phyloP scores from a whole-genome alignment of 2,888 invertebrate genomes.

The Deilephila elpenor region DNA sequence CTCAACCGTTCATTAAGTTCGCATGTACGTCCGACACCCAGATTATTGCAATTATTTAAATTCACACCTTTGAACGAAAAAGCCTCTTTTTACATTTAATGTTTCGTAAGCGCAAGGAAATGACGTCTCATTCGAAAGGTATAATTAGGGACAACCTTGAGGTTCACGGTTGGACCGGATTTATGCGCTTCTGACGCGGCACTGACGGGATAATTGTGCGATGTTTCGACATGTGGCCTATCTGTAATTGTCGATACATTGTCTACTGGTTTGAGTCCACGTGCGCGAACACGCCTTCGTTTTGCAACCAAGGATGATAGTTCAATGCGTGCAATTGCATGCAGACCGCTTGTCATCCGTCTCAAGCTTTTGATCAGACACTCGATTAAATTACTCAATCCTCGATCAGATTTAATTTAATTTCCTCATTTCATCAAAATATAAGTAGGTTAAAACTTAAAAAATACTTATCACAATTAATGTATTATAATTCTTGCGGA shows the following conservation, averaged over 20 bases:
- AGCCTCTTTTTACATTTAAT: constrained; percentile 80
- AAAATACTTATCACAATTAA: too few relatives aligned
- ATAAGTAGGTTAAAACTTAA: too few relatives aligned
- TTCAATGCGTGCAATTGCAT: background rate
- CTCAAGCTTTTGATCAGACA: background rate
- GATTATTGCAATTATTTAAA: constrained; percentile 85
- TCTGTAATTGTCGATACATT: constrained; percentile 17
- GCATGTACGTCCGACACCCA: constrained; percentile 74
- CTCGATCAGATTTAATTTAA: background rate
- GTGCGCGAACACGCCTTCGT: constrained; percentile 6
- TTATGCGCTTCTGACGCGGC: constrained; percentile 68
- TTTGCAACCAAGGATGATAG: background rate
- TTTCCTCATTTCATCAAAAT: too few relatives aligned
- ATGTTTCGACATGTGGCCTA: constrained; percentile 67
- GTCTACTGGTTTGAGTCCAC: background rate
- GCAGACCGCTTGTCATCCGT: background rate
- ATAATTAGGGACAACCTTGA: constrained; percentile 82
- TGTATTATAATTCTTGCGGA: too few relatives aligned
- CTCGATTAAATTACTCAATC: background rate
- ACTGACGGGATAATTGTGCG: constrained; percentile 72
- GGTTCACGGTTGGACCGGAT: constrained; percentile 69
- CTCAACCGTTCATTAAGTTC: constrained; percentile 77
- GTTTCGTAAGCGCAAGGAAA: constrained; percentile 82
- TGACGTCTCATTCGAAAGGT: constrained; percentile 84
- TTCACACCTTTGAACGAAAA: constrained; percentile 82